phyloP scores from a whole-genome alignment of 1,140 invertebrate genomes.

The Cryptotermes secundus region DNA sequence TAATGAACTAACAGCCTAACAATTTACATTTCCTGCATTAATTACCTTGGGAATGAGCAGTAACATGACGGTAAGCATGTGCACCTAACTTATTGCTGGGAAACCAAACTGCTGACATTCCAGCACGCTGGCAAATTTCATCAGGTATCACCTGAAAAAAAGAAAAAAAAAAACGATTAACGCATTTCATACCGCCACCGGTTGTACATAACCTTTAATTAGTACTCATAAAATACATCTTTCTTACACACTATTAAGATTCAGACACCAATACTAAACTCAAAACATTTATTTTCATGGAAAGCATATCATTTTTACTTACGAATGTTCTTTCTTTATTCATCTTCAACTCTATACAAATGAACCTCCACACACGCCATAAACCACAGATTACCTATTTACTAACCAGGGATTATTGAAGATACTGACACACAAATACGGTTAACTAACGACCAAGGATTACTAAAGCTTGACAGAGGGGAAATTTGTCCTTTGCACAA shows the following conservation, averaged over 20 bases:
- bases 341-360: not conserved
- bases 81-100: slow-evolving; percentile 54
- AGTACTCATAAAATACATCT: not conserved
- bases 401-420: too few relatives aligned
- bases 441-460: too few relatives aligned
- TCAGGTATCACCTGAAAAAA: slow-evolving; percentile 55
- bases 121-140: slow-evolving; percentile 51
- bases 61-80: slow-evolving; percentile 50
- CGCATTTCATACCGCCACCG: not conserved
- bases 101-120: slow-evolving; percentile 54
- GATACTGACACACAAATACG: too few relatives aligned
- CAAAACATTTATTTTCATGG: not conserved
- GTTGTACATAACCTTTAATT: not conserved
- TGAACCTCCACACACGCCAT: too few relatives aligned
- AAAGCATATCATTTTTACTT: not conserved
- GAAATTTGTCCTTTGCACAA: too few relatives aligned
- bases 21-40: not conserved
- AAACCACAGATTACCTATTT: too few relatives aligned
- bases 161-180: too few relatives aligned
- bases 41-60: slow-evolving; percentile 41
- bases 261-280: not conserved
- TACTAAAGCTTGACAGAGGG: too few relatives aligned
- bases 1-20: slow-evolving; percentile 37
- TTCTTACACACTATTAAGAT: not conserved
- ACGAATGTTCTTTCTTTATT: not conserved